Evolutionary conservation across 1,140 invertebrate species (phyloP).

Genomic region (Acromyrmex echinatior): DNA sequence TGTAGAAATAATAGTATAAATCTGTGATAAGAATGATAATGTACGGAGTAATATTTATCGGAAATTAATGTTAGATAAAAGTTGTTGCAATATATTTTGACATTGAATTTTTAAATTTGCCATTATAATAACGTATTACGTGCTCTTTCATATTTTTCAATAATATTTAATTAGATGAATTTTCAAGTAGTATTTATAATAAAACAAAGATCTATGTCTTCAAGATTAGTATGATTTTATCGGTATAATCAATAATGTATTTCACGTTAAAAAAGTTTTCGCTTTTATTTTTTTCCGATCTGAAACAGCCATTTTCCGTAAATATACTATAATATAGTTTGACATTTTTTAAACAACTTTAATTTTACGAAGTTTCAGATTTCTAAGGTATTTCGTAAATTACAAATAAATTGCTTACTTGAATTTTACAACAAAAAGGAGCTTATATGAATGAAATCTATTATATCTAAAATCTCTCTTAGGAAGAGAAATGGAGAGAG

Average conservation of each 20-base stretch:
- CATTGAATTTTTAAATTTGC: background rate
- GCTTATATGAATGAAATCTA: slow-evolving; percentile 12
- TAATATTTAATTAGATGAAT: background rate
- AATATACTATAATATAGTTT: background rate
- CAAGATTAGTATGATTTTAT: no score
- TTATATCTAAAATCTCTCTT: background rate
- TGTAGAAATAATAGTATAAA: background rate
- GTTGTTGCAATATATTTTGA: background rate
- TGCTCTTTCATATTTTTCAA: background rate
- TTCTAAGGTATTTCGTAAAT: background rate
- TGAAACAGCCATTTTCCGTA: background rate
- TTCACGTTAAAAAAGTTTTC: background rate
- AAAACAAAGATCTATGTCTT: no score
- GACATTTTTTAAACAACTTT: background rate
- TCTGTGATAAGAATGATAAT: background rate
- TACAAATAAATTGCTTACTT: background rate
- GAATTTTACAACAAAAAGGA: background rate
- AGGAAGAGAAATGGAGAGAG: background rate
- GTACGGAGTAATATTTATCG: background rate
- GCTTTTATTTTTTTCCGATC: background rate
- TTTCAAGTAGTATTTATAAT: no score
- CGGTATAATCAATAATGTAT: background rate
- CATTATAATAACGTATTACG: background rate
- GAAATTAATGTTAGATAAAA: background rate
- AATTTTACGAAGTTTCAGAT: background rate